Conservation (phyloP, 2,888 invertebrate genomes). For the Barypeithes pellucidus region DNA sequence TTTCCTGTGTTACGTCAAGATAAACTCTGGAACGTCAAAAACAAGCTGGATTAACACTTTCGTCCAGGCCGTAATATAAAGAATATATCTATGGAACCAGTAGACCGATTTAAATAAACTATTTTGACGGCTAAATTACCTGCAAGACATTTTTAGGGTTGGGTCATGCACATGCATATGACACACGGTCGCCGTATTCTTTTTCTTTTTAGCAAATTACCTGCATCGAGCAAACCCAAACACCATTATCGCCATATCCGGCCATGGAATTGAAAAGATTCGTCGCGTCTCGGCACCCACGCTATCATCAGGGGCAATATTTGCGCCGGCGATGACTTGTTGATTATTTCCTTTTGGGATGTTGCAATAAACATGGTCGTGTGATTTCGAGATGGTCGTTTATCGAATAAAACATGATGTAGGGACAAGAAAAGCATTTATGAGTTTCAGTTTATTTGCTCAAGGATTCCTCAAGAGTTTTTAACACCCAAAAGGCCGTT, state of each 20-base stretch:
- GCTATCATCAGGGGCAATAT: conserved; percentile 26
- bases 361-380: not conserved
- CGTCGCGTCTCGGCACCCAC: conserved; percentile 32
- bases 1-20: too few relatives aligned
- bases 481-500: conserved; percentile 21
- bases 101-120: too few relatives aligned
- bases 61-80: too few relatives aligned
- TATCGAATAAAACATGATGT: not conserved
- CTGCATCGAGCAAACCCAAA: conserved; percentile 25
- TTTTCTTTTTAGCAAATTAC: conserved; percentile 29
- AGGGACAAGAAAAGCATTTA: not conserved
- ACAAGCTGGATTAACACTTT: too few relatives aligned
- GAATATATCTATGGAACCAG: too few relatives aligned
- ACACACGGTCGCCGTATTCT: not conserved
- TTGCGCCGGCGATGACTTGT: conserved; percentile 35
- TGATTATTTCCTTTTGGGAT: conserved; percentile 35
- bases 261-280: conserved; percentile 37
- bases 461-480: conserved; percentile 12
- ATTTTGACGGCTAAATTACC: not conserved
- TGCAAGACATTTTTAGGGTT: conserved; percentile 3
- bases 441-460: conserved; percentile 31
- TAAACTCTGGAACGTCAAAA: too few relatives aligned
- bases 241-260: conserved; percentile 41
- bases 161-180: not conserved
- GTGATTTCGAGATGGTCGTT: not conserved